Conservation (phyloP, 1,140 invertebrate species). For the Mizuhopecten yessoensis region DNA sequence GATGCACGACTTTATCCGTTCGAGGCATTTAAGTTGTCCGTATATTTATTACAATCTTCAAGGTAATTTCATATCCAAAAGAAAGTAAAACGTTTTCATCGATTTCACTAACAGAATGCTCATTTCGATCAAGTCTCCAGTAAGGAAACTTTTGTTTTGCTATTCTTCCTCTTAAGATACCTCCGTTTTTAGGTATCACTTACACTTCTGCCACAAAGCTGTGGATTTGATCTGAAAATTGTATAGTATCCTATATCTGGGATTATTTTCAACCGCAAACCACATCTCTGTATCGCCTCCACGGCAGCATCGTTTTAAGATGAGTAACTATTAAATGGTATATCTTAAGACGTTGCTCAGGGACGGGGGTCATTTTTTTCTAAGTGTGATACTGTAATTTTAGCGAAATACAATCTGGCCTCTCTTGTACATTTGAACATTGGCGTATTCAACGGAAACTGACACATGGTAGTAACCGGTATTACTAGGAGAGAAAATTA, state of each 20-base stretch:
- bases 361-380: background rate
- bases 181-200: background rate
- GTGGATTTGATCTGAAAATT: background rate
- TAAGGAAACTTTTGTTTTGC: background rate
- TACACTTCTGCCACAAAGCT: background rate
- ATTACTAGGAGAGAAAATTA: slow-evolving; percentile 6
- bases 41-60: no score
- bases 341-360: background rate
- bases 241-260: background rate
- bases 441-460: background rate
- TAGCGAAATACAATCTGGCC: background rate
- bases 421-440: background rate
- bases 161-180: background rate
- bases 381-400: slow-evolving; percentile 20
- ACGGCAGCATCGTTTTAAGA: background rate
- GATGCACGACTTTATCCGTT: no score
- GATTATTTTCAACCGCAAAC: slow-evolving; percentile 18
- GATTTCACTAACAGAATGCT: no score
- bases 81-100: no score
- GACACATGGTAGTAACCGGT: background rate
- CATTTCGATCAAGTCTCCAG: no score
- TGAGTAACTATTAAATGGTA: background rate
- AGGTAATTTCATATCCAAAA: no score
- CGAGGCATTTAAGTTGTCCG: no score
- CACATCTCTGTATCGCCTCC: background rate